phyloP scores from a whole-genome alignment of 2,888 invertebrate genomes.

The Vesta saturnalis region DNA sequence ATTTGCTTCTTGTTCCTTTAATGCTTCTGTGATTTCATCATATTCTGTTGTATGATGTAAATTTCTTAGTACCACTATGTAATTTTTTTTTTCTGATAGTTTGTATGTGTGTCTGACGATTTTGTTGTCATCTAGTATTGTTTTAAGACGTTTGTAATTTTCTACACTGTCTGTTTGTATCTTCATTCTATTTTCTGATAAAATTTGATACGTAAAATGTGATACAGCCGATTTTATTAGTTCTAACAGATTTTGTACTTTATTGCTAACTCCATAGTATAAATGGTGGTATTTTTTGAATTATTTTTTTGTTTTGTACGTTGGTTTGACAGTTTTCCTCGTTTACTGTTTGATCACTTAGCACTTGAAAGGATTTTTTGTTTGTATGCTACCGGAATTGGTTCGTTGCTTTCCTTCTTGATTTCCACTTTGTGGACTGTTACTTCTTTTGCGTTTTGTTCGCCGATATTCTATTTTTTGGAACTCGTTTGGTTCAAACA shows the following conservation, averaged over 20 bases:
- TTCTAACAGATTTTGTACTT: constrained; percentile 17
- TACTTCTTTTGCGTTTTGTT: constrained; percentile 15
- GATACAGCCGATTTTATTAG: constrained; percentile 8
- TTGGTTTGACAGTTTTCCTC: constrained; percentile 9
- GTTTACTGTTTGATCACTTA: constrained; percentile 13
- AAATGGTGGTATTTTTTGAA: constrained; percentile 18
- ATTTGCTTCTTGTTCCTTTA: background rate
- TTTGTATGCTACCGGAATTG: constrained; percentile 14
- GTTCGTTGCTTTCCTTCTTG: constrained; percentile 12
- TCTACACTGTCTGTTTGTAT: background rate
- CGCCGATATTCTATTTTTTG: constrained; percentile 16
- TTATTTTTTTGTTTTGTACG: constrained; percentile 13
- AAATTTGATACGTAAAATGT: constrained; percentile 14
- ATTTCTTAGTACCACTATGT: constrained; percentile 20
- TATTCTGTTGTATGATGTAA: too few species aligned
- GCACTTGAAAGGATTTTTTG: constrained; percentile 14
- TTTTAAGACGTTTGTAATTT: background rate
- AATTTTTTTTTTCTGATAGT: background rate
- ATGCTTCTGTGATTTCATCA: background rate
- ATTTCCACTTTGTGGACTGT: too few species aligned
- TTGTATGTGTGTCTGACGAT: too few species aligned
- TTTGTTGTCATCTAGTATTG: background rate
- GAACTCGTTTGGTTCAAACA: constrained; percentile 13
- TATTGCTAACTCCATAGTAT: constrained; percentile 18
- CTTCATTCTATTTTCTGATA: constrained; percentile 2